Evolutionary conservation across 2,888 invertebrate genomes (phyloP).

Genomic region (Mythimna impura): DNA sequence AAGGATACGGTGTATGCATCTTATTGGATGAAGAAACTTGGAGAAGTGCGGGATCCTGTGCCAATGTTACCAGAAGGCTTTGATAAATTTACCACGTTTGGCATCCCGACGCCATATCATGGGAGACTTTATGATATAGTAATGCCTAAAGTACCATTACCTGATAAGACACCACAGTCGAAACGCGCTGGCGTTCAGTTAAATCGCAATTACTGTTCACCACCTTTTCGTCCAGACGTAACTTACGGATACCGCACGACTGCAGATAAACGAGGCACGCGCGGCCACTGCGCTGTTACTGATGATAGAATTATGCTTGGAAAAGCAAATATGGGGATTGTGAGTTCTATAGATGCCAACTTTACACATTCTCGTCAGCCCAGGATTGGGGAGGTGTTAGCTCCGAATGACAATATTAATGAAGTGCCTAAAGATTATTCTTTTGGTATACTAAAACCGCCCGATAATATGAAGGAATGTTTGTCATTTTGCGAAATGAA

Average conservation of each 20-base stretch:
- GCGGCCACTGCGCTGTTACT: constrained; percentile 84
- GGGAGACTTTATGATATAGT: constrained; percentile 81
- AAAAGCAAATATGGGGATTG: constrained; percentile 73
- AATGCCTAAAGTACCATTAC: constrained; percentile 79
- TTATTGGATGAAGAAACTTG: constrained; percentile 82
- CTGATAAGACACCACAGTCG: constrained; percentile 75
- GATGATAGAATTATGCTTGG: constrained; percentile 81
- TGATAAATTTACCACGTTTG: constrained; percentile 79
- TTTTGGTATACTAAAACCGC: constrained; percentile 84
- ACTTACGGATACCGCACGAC: constrained; percentile 84
- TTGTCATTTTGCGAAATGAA: constrained; percentile 79
- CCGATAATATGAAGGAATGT: constrained; percentile 86
- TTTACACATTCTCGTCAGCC: constrained; percentile 76
- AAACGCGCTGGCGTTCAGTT: constrained; percentile 75
- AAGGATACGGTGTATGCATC: constrained; percentile 81
- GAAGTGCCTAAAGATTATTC: constrained; percentile 83
- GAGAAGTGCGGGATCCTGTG: constrained; percentile 73
- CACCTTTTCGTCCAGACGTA: constrained; percentile 82
- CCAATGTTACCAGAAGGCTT: constrained; percentile 85
- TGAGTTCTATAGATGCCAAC: constrained; percentile 84
- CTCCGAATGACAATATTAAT: constrained; percentile 87
- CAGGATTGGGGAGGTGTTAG: constrained; percentile 80
- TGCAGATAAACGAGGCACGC: constrained; percentile 86
- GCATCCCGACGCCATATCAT: constrained; percentile 74
- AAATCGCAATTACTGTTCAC: constrained; percentile 79